Conservation (phyloP, 1,140 invertebrate genomes). For the Drosophila athabasca region DNA sequence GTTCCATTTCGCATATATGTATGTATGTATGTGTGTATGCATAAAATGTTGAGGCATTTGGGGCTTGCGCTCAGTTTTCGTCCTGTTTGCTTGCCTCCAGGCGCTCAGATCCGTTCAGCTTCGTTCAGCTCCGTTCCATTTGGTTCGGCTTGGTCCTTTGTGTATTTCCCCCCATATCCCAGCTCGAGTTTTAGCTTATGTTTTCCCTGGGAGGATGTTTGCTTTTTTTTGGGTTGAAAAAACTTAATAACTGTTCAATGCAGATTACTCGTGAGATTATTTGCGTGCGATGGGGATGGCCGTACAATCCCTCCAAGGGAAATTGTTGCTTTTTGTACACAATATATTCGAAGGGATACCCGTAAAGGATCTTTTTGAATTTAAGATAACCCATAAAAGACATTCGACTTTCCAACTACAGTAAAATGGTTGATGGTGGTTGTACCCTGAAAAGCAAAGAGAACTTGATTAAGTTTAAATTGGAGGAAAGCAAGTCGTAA, state of each 20-base stretch:
- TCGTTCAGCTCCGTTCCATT: slow-evolving; percentile 1
- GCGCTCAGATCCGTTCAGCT: neutral
- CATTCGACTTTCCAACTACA: too few relatives aligned
- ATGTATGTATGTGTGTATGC: slow-evolving; percentile 17
- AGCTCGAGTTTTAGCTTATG: slow-evolving; percentile 27
- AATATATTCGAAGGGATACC: too few relatives aligned
- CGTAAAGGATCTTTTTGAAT: too few relatives aligned
- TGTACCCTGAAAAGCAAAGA: neutral
- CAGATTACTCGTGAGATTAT: slow-evolving; percentile 60
- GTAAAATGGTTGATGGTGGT: neutral
- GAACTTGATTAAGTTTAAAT: slow-evolving; percentile 16
- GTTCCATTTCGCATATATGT: slow-evolving; percentile 58
- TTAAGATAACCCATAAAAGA: too few relatives aligned
- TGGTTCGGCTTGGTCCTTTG: slow-evolving; percentile 36
- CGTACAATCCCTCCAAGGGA: slow-evolving; percentile 6
- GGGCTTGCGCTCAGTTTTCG: slow-evolving; percentile 24
- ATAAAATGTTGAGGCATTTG: slow-evolving; percentile 55
- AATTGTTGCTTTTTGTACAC: too few relatives aligned
- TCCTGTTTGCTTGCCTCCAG: slow-evolving; percentile 35
- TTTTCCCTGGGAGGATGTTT: slow-evolving; percentile 27
- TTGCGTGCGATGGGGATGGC: slow-evolving; percentile 2
- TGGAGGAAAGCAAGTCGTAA: too few relatives aligned
- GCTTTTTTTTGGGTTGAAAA: slow-evolving; percentile 48
- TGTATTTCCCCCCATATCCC: slow-evolving; percentile 17
- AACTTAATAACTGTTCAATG: slow-evolving; percentile 78